Conservation (phyloP, 30 jellyfish, hydroid and myxozoan genomes). For the Turritopsis dohrnii region DNA sequence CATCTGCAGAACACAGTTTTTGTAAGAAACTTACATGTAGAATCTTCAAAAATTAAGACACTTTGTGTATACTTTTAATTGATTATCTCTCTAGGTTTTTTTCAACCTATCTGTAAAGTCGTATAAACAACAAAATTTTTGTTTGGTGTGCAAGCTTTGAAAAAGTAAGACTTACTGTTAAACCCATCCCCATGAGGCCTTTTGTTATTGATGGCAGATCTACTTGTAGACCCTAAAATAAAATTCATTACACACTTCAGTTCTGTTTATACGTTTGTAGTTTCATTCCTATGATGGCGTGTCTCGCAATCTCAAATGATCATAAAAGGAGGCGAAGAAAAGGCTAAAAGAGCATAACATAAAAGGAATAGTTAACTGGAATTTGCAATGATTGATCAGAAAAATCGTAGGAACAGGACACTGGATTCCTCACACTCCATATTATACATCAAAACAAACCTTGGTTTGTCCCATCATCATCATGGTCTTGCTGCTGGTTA, state of each 20-base stretch:
- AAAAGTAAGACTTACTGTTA: background rate
- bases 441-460: background rate
- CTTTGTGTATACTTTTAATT: no score
- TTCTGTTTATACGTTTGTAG: background rate
- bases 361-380: background rate
- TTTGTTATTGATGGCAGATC: background rate
- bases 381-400: background rate
- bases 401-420: background rate
- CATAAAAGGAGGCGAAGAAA: background rate
- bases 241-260: background rate
- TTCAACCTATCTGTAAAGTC: no score
- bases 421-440: background rate
- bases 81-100: no score
- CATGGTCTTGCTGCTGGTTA: background rate
- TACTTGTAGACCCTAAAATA: background rate
- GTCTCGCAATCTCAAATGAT: background rate
- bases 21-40: no score
- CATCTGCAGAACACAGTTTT: no score
- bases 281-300: background rate
- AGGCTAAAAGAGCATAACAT: background rate
- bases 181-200: background rate
- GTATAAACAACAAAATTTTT: no score
- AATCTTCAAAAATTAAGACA: no score
- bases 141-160: background rate
- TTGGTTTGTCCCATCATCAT: background rate